phyloP scores from a whole-genome alignment of 2,888 invertebrate genomes.

The Lepidocyrtinus sp. region DNA sequence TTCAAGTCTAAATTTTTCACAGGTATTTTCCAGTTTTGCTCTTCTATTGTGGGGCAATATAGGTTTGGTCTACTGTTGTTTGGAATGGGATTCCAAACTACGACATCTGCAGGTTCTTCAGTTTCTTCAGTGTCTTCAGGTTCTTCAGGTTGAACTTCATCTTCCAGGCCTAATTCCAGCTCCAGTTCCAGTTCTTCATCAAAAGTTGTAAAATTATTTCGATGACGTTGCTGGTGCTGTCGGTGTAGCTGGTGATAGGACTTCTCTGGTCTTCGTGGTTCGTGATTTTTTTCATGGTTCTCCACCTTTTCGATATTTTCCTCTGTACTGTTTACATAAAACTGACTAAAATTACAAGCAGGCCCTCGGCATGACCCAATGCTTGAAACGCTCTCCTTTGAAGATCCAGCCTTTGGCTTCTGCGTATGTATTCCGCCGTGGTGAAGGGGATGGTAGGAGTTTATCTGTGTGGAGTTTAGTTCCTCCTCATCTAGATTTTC shows the following conservation, averaged over 20 bases:
- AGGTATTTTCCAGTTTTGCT: too few species aligned
- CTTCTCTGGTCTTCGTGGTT: too few species aligned
- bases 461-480: too few species aligned
- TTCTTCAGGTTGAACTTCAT: not conserved
- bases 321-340: not conserved
- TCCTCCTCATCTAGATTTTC: not conserved
- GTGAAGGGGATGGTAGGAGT: too few species aligned
- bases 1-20: conserved; percentile 8
- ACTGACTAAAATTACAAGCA: conserved; percentile 36
- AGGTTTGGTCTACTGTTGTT: conserved; percentile 30
- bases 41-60: conserved; percentile 39
- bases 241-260: too few species aligned
- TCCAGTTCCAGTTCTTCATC: not conserved
- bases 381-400: conserved; percentile 1
- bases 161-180: too few species aligned
- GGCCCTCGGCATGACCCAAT: conserved; percentile 23
- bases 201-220: not conserved
- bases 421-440: too few species aligned
- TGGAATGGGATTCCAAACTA: conserved; percentile 47
- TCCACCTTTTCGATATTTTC: too few species aligned
- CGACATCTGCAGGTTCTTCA: conserved; percentile 43
- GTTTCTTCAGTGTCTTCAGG: conserved; percentile 6
- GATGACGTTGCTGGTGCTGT: not conserved
- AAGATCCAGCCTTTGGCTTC: not conserved
- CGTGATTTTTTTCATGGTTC: too few species aligned